A percentile compares a stretch with the other conserved stretches of the same genome.
phyloP scores from a whole-genome alignment of 2,797 vertebrate species.

The Amphiprion clarkii region DNA sequence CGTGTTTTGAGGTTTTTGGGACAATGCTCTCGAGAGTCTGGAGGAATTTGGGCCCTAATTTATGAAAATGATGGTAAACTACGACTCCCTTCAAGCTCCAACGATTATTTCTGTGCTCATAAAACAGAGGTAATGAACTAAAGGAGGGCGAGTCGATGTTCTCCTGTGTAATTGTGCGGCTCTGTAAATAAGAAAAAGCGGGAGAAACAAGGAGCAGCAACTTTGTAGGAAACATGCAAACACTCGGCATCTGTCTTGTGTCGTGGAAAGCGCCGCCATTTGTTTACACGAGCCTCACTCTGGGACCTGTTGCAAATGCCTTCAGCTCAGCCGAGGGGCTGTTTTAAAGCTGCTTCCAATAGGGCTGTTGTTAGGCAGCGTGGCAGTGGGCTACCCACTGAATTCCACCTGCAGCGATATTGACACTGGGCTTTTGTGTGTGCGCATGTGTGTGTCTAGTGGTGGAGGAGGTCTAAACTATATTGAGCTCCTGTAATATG shows the following conservation, averaged over 20 bases:
- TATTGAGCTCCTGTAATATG: slow-evolving; percentile 67
- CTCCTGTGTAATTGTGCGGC: neutral
- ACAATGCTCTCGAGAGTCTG: slow-evolving; percentile 14
- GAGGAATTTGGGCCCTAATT: slow-evolving; percentile 18
- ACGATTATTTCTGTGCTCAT: neutral
- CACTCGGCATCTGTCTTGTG: slow-evolving; percentile 12
- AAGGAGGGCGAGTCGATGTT: neutral
- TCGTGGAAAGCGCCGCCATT: slow-evolving; percentile 33
- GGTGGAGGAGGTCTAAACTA: slow-evolving; percentile 69
- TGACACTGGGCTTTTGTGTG: slow-evolving; percentile 44
- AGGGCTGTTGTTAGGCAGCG: slow-evolving; percentile 58
- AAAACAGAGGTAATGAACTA: neutral
- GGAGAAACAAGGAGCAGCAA: neutral
- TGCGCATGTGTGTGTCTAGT: slow-evolving; percentile 11
- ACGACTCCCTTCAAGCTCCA: neutral
- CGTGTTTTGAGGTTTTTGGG: slow-evolving; percentile 43
- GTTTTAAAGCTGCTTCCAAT: slow-evolving; percentile 53
- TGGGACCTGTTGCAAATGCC: slow-evolving; percentile 54
- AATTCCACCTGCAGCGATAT: slow-evolving; percentile 76
- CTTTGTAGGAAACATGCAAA: slow-evolving; percentile 10
- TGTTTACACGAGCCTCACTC: slow-evolving; percentile 46
- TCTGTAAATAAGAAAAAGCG: neutral
- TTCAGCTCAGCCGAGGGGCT: slow-evolving; percentile 58
- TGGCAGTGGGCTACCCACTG: slow-evolving; percentile 72
- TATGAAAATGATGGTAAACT: neutral